These are phyloP conservation scores for Auanema freiburgensis DNA, from an alignment of 2,888 invertebrate genomes.

Conservation along the genomic window DNA sequence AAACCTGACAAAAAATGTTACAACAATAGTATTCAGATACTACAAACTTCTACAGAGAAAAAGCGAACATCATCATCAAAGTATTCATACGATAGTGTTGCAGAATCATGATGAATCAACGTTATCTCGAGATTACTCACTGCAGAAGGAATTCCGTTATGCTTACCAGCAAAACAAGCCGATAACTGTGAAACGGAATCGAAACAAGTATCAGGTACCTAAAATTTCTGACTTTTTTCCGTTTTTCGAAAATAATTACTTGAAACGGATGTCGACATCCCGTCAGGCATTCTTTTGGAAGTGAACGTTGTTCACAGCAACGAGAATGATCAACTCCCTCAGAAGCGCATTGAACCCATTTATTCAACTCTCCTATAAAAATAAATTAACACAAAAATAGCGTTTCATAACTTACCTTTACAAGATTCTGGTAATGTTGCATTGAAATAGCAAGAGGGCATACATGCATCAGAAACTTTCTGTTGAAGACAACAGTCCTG, in stretches of 20 bases:
- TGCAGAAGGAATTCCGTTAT: conserved; percentile 12
- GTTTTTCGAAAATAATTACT: conserved; percentile 10
- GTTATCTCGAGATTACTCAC: conserved; percentile 36
- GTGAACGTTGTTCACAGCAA: conserved; percentile 40
- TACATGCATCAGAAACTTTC: conserved; percentile 32
- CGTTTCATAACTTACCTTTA: conserved; percentile 1
- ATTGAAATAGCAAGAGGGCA: conserved; percentile 36
- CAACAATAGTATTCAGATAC: neutral
- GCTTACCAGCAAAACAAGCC: conserved; percentile 29
- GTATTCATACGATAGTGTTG: conserved; percentile 37
- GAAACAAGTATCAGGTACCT: conserved; percentile 25
- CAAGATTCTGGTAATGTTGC: conserved; percentile 29
- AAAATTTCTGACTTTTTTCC: conserved; percentile 1
- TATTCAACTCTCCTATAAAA: conserved; percentile 28
- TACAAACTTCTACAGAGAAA: conserved; percentile 24
- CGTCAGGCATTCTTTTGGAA: conserved; percentile 35
- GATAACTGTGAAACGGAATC: conserved; percentile 23
- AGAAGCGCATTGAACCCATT: conserved; percentile 46
- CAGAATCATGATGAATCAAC: conserved; percentile 27
- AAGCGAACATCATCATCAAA: conserved; percentile 26
- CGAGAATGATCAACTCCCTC: conserved; percentile 48
- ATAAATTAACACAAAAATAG: neutral
- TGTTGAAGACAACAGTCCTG: conserved; percentile 38
- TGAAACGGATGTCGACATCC: conserved; percentile 49
- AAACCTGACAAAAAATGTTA: conserved; percentile 22